Base-by-base conservation (phyloP, 2,888 invertebrate species). In the Agrilus mali region DNA sequence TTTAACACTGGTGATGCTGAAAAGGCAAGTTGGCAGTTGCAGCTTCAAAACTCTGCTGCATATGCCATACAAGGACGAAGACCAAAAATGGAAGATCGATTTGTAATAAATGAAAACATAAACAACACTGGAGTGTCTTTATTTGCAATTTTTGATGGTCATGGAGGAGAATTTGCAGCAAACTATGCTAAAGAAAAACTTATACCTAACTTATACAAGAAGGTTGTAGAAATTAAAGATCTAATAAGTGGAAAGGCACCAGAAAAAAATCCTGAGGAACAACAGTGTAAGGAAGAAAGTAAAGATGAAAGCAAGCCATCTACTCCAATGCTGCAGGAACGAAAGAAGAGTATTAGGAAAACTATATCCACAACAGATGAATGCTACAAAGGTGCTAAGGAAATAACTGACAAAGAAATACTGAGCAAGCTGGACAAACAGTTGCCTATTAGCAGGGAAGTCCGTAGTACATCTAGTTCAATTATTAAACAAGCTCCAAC, bases 161-260 rank as follows among this genome's bases (percentile, higher is more conserved):
- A 95, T 65, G 95, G 94, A 40, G 95, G 94, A 34, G 90, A 93
- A 70, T 88, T 88, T 71, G 93, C 93, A 41, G 92, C 93, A 15
- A 87, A 93, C 61, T 94, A 86, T 69, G 89, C 89, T 41, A 84
- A 86, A 62, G 89, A 92, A 55, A 85, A 88, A 54, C 72, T 94
- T 14, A 81, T 92, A 50, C 82, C 84, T 61, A 86, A 80, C 60
- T 71, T 90, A 40, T 80, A 77, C 55, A 80, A 80, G 58, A 86
- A 83, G 69, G 78, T 88, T 37, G 72, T 80, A 22, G 82, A 84
- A 60, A 69, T 86, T 42, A 80, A 81, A 65, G 77, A 80, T 55
- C 69, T 80, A 49, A 73, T 80, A 52, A 71, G 75, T 47, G 81
- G 80, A 1, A 75, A 74, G 65, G 60, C 53, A 46, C 44, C 46